These are phyloP conservation scores for Python bivittatus DNA, from an alignment of 2,113 vertebrate genomes.

Conservation along the genomic window DNA sequence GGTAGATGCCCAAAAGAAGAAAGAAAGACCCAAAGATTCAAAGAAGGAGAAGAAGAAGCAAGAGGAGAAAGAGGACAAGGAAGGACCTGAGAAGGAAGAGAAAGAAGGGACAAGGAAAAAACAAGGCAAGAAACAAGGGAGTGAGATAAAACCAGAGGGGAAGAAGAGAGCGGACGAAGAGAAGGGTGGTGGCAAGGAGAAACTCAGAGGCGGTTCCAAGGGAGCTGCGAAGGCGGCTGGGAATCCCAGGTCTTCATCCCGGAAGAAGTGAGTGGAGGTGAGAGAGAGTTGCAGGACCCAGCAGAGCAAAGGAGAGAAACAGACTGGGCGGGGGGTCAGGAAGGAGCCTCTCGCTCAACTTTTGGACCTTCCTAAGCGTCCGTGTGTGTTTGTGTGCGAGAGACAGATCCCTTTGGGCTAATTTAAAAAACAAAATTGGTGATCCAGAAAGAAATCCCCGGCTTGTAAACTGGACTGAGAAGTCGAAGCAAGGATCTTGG, in stretches of 20 bases:
- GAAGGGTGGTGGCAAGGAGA: neutral
- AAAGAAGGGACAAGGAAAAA: neutral
- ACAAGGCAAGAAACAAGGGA: neutral
- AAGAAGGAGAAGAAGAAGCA: constrained; percentile 51
- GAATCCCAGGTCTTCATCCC: neutral
- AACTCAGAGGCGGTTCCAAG: constrained; percentile 16
- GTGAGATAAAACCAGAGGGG: neutral
- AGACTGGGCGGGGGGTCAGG: no score
- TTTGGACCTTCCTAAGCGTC: neutral
- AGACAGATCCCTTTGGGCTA: neutral
- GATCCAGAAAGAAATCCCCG: neutral
- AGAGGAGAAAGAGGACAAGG: neutral
- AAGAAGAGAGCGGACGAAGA: constrained; percentile 46
- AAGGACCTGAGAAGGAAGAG: neutral
- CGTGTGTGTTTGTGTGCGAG: neutral
- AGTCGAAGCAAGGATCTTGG: neutral
- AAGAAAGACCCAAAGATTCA: constrained; percentile 30
- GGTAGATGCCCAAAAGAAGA: constrained; percentile 52
- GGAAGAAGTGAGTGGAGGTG: neutral
- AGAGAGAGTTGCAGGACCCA: no score
- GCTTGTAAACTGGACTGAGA: neutral
- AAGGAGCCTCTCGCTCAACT: no score
- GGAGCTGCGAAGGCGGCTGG: neutral
- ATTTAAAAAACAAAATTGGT: neutral
- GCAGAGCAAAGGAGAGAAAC: neutral